Evolutionary conservation across 1,140 invertebrate species (phyloP).

Genomic region (Ips nitidus): DNA sequence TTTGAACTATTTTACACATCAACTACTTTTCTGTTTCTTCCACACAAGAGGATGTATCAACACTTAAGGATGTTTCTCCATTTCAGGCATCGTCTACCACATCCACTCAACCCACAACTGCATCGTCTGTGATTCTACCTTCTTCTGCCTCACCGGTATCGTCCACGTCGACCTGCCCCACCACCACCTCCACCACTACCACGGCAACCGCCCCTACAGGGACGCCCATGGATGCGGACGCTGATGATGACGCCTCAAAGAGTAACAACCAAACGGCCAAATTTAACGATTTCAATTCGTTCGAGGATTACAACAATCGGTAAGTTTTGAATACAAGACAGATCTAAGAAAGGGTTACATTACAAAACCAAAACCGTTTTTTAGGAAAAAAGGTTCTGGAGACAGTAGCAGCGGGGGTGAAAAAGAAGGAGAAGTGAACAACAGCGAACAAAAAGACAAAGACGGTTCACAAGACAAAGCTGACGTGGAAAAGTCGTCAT

Average conservation of each 20-base stretch:
- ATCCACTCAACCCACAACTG: constrained; percentile 40
- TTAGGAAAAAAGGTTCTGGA: constrained; percentile 34
- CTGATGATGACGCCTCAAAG: constrained; percentile 32
- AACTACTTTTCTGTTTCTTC: no score
- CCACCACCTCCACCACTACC: constrained; percentile 8
- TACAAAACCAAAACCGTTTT: no score
- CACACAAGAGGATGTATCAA: no score
- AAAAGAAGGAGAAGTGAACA: constrained; percentile 27
- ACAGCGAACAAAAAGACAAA: constrained; percentile 20
- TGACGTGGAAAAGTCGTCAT: constrained; percentile 5
- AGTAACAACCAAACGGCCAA: constrained; percentile 30
- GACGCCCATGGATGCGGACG: constrained; percentile 21
- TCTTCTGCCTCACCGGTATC: constrained; percentile 19
- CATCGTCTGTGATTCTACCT: constrained; percentile 29
- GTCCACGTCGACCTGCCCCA: constrained; percentile 30
- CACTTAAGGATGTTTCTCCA: no score
- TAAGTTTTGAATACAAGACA: no score
- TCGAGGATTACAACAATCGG: constrained; percentile 45
- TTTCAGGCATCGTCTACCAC: not conserved
- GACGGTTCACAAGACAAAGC: constrained; percentile 1
- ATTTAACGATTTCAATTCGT: constrained; percentile 41
- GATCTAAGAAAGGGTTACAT: no score
- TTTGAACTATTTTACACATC: no score
- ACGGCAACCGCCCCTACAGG: constrained; percentile 28
- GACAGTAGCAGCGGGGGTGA: constrained; percentile 22